phyloP scores from a whole-genome alignment of 2,113 vertebrate genomes.

The Psilopogon haemacephalus region DNA sequence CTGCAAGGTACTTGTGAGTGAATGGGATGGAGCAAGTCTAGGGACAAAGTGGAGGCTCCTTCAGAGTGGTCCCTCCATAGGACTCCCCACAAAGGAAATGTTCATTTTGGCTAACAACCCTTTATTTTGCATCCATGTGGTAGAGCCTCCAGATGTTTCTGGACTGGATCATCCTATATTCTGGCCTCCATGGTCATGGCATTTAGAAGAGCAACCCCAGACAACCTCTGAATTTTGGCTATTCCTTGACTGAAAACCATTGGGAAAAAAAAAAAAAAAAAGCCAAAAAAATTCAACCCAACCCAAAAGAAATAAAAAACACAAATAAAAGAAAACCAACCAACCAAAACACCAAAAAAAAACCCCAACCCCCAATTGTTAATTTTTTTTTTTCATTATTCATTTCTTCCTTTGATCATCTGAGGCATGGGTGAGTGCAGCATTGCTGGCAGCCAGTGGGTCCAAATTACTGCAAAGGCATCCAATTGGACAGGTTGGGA shows the following conservation, averaged over 20 bases:
- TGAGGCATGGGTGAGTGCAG: not conserved
- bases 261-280: too few relatives aligned
- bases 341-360: too few relatives aligned
- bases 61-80: not conserved
- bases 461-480: not conserved
- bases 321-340: too few relatives aligned
- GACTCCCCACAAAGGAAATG: not conserved
- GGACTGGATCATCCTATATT: not conserved
- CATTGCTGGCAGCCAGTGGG: rapidly evolving
- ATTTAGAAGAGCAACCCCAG: not conserved
- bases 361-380: not conserved
- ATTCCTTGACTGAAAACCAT: not conserved
- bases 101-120: not conserved
- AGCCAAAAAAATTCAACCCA: too few relatives aligned
- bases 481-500: not conserved
- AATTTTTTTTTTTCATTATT: not conserved
- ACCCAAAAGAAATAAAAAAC: too few relatives aligned
- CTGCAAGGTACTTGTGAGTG: not conserved
- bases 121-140: not conserved
- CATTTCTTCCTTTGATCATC: not conserved
- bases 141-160: rapidly evolving
- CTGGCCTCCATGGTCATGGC: not conserved
- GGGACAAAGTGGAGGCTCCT: not conserved
- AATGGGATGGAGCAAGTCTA: not conserved
- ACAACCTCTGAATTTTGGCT: not conserved